Conservation (phyloP, 2,888 invertebrate species). For the Sicus ferrugineus region DNA sequence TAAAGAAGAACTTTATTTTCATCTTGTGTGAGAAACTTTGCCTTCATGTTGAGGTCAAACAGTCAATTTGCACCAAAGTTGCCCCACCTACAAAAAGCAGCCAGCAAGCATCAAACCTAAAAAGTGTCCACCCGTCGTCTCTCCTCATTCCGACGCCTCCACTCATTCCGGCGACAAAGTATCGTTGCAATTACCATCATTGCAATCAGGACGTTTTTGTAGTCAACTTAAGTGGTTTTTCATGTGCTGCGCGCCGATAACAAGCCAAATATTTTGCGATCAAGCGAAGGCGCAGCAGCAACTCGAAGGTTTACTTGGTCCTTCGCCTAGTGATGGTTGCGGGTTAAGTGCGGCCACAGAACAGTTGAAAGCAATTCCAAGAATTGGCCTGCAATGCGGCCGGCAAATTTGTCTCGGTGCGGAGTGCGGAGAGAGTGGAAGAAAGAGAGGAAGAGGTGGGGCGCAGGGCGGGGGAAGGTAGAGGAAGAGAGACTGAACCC, state of each 20-base stretch:
- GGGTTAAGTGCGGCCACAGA: not conserved
- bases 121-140: not conserved
- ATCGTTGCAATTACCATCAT: slow-evolving; percentile 8
- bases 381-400: not conserved
- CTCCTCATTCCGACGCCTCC: not conserved
- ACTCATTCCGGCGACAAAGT: too few species aligned
- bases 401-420: too few species aligned
- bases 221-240: slow-evolving; percentile 30
- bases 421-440: not conserved
- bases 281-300: slow-evolving; percentile 10
- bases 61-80: slow-evolving; percentile 4
- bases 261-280: slow-evolving; percentile 25
- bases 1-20: too few species aligned
- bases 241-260: slow-evolving; percentile 28
- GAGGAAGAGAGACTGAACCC: not conserved
- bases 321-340: not conserved
- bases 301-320: not conserved
- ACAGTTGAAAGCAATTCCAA: not conserved
- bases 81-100: not conserved
- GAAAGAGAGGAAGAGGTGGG: not conserved
- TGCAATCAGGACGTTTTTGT: slow-evolving; percentile 15
- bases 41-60: slow-evolving; percentile 13
- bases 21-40: too few species aligned
- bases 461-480: not conserved
- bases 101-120: not conserved